Percentiles rank a stretch among this genome's conserved stretches.
Evolutionary conservation across 2,113 vertebrate genomes (phyloP).

Genomic region (Ameiurus melas): DNA sequence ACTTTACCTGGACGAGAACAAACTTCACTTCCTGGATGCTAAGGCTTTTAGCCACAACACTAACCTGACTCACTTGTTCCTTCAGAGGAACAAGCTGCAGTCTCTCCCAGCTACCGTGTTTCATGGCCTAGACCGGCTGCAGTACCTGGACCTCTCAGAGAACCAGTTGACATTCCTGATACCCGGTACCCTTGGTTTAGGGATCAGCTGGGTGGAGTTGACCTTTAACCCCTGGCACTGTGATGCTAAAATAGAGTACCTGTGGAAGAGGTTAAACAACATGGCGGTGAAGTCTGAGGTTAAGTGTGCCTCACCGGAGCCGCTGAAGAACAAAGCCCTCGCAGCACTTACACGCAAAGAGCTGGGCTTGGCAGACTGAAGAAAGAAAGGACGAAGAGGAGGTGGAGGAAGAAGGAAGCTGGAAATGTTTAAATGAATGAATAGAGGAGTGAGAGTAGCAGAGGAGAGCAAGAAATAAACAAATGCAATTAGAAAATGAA

Average conservation of each 20-base stretch:
- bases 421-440: background rate
- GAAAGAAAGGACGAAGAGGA: background rate
- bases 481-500: background rate
- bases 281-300: slow-evolving; percentile 16
- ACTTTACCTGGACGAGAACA: slow-evolving; percentile 77
- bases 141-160: slow-evolving; percentile 71
- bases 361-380: slow-evolving; percentile 39
- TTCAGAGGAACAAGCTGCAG: slow-evolving; percentile 71
- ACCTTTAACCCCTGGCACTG: slow-evolving; percentile 81
- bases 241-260: slow-evolving; percentile 58
- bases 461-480: background rate
- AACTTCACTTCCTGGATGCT: slow-evolving; percentile 57
- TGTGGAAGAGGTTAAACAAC: slow-evolving; percentile 69
- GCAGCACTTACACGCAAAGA: slow-evolving; percentile 38
- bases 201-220: slow-evolving; percentile 66
- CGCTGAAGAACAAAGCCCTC: slow-evolving; percentile 42
- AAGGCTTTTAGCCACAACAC: slow-evolving; percentile 55
- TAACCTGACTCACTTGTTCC: slow-evolving; percentile 72
- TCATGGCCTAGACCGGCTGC: slow-evolving; percentile 60
- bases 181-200: slow-evolving; percentile 59
- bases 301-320: slow-evolving; percentile 36
- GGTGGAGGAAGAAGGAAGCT: background rate
- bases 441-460: background rate
- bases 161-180: slow-evolving; percentile 72
- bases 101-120: slow-evolving; percentile 65